Base-by-base conservation (phyloP, 2,797 vertebrate species). In the Eleutherodactylus coqui region DNA sequence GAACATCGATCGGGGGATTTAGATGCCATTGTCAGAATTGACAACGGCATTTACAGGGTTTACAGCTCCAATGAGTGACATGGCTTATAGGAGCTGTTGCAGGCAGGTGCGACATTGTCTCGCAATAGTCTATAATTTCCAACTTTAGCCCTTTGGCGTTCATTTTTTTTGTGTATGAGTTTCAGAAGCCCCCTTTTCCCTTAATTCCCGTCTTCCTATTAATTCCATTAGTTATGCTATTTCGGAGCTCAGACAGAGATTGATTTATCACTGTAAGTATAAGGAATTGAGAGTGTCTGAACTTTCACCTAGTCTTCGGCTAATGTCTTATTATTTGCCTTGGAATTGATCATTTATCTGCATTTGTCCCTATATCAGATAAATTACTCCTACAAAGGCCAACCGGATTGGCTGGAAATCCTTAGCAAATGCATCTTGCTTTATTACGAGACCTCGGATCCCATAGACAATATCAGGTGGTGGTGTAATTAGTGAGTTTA, bases 301-400 rank as follows among this genome's bases (percentile, higher is more conserved):
- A 51, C 45, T 82, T 69, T 70, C 62, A 38, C 64, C 62, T 34
- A 8, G 11, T 47, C 64, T 69, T 21, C 13, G 24, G 62, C 62
- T 36, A 51, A 69, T 36, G 10, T 70, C 11, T 51, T 69, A 70
- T 82, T 49, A 70, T 69, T 82, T 36, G 14, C 34, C 32, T n/a
- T 38, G 45, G 34, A 29, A 82, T 70, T 70, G 79, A 34, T 82
- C 64, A 82, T 70, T 69, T 53, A 45, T 36, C 62, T 69, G 45
- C 14, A 32, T 70, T 49, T 34, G 29, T 3, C 14, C 32, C 4
- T 55, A 27, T 60, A 81, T 51, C 32, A 67, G n/a, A 81, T 81
- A 53, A 82, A 81, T 69, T 32, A 34, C 17, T 47, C 17, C 29
- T 34, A 67, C 27, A 36, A 13, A 4, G 19, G 4, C 16, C 29